Conservation (phyloP, 30 jellyfish, hydroid and myxozoan species). For the Sanderia malayensis region DNA sequence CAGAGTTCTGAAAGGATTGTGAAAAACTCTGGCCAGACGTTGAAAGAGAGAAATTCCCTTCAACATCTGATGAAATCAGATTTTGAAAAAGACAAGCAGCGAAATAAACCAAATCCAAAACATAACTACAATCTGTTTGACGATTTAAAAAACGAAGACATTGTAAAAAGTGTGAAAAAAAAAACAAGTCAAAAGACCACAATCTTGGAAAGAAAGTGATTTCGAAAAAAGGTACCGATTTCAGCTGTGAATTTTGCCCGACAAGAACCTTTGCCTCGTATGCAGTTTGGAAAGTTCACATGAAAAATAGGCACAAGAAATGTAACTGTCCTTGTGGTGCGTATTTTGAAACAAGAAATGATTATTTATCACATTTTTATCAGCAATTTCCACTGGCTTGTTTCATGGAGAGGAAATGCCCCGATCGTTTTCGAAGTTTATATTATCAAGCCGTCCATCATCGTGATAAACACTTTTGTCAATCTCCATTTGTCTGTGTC, state of each 20-base stretch:
- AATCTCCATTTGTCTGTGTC: constrained; percentile 68
- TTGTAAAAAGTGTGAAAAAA: neutral
- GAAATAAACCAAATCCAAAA: too few species aligned
- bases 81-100: too few species aligned
- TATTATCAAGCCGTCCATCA: constrained; percentile 86
- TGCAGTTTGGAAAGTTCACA: constrained; percentile 62
- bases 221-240: constrained; percentile 1
- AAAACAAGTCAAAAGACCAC: too few species aligned
- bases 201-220: neutral
- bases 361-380: constrained; percentile 73
- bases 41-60: too few species aligned
- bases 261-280: constrained; percentile 33
- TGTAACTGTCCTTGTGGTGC: constrained; percentile 83
- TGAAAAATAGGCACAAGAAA: constrained; percentile 69
- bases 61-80: too few species aligned
- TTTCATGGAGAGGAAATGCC: constrained; percentile 82
- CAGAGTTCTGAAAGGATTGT: too few species aligned
- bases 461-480: constrained; percentile 56
- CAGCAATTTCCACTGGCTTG: constrained; percentile 72
- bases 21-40: too few species aligned
- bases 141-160: neutral
- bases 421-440: constrained; percentile 85
- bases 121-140: neutral
- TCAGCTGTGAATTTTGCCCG: constrained; percentile 62
- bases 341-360: constrained; percentile 66